Percentiles rank a stretch among this genome's conserved stretches.
These are phyloP conservation scores for Sylvietta virens DNA, from an alignment of 2,113 vertebrate species.

Conservation along the genomic window DNA sequence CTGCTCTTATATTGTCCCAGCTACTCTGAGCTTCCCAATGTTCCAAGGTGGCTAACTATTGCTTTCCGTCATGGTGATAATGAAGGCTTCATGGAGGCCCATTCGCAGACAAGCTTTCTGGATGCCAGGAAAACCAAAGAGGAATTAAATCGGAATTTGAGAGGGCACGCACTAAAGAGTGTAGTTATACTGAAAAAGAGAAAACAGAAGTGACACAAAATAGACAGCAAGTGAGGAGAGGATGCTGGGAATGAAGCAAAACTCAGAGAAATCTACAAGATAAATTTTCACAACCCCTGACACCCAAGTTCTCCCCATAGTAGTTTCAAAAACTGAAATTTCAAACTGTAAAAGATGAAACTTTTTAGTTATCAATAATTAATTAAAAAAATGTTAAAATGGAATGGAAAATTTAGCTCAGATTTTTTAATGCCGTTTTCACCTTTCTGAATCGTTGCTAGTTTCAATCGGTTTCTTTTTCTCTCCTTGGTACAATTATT, in stretches of 20 bases:
- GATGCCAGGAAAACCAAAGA: background rate
- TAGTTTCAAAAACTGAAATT: background rate
- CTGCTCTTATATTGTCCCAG: background rate
- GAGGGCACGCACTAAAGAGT: background rate
- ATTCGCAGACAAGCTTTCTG: background rate
- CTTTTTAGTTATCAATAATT: background rate
- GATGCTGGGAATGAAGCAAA: background rate
- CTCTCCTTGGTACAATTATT: background rate
- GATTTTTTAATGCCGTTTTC: background rate
- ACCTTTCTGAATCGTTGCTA: background rate
- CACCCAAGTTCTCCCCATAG: background rate
- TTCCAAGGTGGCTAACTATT: background rate
- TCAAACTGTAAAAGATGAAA: background rate
- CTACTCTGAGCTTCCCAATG: background rate
- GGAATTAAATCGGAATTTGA: background rate
- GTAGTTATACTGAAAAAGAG: background rate
- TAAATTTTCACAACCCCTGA: background rate
- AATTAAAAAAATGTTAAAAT: background rate
- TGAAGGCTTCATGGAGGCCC: background rate
- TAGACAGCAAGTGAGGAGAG: background rate
- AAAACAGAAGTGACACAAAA: background rate
- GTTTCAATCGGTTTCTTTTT: background rate
- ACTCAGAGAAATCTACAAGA: background rate
- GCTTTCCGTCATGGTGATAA: background rate
- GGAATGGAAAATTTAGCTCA: rapidly evolving